Percentiles rank a stretch among this genome's conserved stretches.
These are phyloP conservation scores for Caenorhabditis remanei DNA, from an alignment of 1,140 invertebrate species.

Conservation along the genomic window DNA sequence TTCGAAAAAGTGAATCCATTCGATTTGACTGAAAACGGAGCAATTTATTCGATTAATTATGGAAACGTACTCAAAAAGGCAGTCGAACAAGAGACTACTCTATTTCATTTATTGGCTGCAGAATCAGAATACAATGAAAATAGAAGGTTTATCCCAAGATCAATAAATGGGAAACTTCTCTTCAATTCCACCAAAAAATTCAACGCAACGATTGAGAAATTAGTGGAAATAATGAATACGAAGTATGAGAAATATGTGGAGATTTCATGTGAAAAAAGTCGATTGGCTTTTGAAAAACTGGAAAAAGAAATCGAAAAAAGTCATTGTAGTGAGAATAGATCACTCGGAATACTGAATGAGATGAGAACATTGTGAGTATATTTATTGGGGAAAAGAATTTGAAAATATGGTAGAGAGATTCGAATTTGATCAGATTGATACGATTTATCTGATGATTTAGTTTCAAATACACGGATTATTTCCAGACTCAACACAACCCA, in stretches of 20 bases:
- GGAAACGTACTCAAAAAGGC: neutral
- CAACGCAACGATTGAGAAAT: neutral
- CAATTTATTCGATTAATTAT: neutral
- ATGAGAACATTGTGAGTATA: too few relatives aligned
- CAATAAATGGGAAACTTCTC: neutral
- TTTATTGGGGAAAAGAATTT: too few relatives aligned
- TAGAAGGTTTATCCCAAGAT: neutral
- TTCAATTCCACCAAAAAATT: neutral
- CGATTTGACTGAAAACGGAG: neutral
- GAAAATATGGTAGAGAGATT: too few relatives aligned
- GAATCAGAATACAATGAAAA: too few relatives aligned
- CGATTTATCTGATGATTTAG: too few relatives aligned
- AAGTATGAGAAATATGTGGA: neutral
- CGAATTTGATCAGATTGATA: too few relatives aligned
- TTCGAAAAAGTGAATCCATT: neutral
- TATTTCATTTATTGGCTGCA: neutral
- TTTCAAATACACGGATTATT: neutral
- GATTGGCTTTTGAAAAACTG: neutral
- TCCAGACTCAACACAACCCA: neutral
- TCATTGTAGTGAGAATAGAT: neutral
- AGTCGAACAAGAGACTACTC: neutral
- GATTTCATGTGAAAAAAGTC: neutral
- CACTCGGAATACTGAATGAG: neutral
- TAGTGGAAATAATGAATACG: neutral
- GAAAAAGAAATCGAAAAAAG: neutral